A percentile compares a stretch with the other conserved stretches of the same genome.
These are phyloP conservation scores for Hydriomena furcata DNA, from an alignment of 2,888 invertebrate genomes.

Conservation along the genomic window DNA sequence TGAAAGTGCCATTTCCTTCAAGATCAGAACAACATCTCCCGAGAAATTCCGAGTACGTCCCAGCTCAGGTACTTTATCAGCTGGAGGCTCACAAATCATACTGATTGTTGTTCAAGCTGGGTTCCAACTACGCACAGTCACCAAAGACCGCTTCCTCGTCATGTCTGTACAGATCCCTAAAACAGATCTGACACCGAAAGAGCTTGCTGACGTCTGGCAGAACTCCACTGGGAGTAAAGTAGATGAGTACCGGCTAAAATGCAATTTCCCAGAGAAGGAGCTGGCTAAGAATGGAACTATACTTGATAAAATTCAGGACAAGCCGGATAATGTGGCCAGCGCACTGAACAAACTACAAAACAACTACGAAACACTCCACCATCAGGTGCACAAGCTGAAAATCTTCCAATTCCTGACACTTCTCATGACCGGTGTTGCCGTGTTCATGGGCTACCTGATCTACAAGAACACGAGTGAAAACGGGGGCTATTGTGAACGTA, in stretches of 20 bases:
- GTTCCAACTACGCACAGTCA: conserved; percentile 85
- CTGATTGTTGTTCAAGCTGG: conserved; percentile 90
- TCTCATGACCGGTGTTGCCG: conserved; percentile 54
- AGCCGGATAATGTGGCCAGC: conserved; percentile 88
- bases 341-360: conserved; percentile 79
- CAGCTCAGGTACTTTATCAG: conserved; percentile 89
- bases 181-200: conserved; percentile 81
- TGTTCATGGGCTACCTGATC: conserved; percentile 59
- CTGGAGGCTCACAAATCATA: conserved; percentile 86
- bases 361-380: conserved; percentile 59
- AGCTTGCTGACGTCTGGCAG: conserved; percentile 90
- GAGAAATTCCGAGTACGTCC: conserved; percentile 97
- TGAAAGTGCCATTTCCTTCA: conserved; percentile 70
- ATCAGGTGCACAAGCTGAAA: conserved; percentile 60
- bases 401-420: conserved; percentile 62
- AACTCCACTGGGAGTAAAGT: conserved; percentile 83
- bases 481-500: conserved; percentile 61
- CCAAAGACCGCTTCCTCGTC: conserved; percentile 94
- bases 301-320: conserved; percentile 79
- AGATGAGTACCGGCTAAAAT: conserved; percentile 89
- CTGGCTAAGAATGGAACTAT: conserved; percentile 60
- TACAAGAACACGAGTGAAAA: conserved; percentile 57
- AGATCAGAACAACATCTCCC: conserved; percentile 98
- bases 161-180: conserved; percentile 90
- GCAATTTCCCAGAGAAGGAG: conserved; percentile 82